A percentile compares a stretch with the other conserved stretches of the same genome.
phyloP scores from a whole-genome alignment of 2,797 vertebrate genomes.

The Antrozous pallidus region DNA sequence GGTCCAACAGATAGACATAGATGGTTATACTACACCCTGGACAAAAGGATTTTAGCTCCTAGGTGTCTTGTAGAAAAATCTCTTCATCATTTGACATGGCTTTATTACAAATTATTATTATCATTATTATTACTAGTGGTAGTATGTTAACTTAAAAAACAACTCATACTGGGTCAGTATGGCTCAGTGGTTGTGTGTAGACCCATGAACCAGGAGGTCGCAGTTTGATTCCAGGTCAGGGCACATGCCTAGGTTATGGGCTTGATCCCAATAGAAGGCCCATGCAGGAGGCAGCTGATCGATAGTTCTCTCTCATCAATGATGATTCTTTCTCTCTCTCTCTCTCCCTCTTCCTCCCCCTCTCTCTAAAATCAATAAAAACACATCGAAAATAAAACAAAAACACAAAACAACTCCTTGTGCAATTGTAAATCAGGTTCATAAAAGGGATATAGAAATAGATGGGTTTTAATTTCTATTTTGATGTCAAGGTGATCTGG shows the following conservation, averaged over 20 bases:
- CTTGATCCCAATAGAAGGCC: too few relatives aligned
- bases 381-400: too few relatives aligned
- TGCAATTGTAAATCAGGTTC: background rate
- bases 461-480: slow-evolving; percentile 13
- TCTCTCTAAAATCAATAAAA: too few relatives aligned
- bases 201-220: too few relatives aligned
- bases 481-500: background rate
- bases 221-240: too few relatives aligned
- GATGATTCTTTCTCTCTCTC: too few relatives aligned
- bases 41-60: slow-evolving; percentile 7
- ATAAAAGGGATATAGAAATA: background rate
- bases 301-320: too few relatives aligned
- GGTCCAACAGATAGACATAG: background rate
- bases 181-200: too few relatives aligned
- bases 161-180: background rate
- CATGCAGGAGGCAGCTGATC: too few relatives aligned
- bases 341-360: too few relatives aligned
- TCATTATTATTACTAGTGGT: background rate
- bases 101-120: slow-evolving; percentile 24
- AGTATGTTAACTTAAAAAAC: background rate
- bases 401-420: background rate
- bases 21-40: background rate
- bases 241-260: too few relatives aligned
- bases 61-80: background rate
- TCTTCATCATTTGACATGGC: background rate